These are phyloP conservation scores for Leptonema lineaticorne DNA, from an alignment of 1,140 invertebrate species.

Conservation along the genomic window DNA sequence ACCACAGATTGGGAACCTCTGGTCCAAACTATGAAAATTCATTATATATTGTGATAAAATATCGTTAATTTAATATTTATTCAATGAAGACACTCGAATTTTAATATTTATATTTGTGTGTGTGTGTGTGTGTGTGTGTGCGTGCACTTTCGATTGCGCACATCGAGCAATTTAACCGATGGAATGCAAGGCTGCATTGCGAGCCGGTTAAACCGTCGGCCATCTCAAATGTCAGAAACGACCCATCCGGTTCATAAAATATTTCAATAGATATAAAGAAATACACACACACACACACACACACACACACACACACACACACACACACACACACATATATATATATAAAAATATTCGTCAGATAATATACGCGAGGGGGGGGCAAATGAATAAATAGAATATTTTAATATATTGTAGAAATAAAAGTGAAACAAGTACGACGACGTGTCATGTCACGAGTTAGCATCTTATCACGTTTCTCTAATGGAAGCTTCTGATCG, in stretches of 20 bases:
- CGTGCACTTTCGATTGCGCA: background rate
- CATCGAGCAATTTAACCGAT: background rate
- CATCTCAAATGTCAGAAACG: background rate
- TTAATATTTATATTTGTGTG: too few relatives aligned
- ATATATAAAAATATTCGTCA: too few relatives aligned
- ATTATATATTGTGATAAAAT: too few relatives aligned
- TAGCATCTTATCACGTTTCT: background rate
- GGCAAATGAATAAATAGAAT: background rate
- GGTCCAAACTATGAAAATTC: too few relatives aligned
- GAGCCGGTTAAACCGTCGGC: background rate
- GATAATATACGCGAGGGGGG: background rate
- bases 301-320: too few relatives aligned
- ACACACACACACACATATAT: too few relatives aligned
- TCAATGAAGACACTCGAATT: too few relatives aligned
- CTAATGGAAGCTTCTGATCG: conserved; percentile 1
- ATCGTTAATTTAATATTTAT: too few relatives aligned
- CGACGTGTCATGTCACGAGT: background rate
- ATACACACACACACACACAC: too few relatives aligned
- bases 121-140: too few relatives aligned
- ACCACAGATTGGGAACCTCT: too few relatives aligned
- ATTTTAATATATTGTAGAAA: too few relatives aligned
- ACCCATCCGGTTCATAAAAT: background rate
- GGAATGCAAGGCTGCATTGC: background rate
- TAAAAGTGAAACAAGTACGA: background rate
- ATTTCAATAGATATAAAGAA: background rate